Base-by-base conservation (phyloP, 2,113 vertebrate genomes). In the Cromileptes altivelis region DNA sequence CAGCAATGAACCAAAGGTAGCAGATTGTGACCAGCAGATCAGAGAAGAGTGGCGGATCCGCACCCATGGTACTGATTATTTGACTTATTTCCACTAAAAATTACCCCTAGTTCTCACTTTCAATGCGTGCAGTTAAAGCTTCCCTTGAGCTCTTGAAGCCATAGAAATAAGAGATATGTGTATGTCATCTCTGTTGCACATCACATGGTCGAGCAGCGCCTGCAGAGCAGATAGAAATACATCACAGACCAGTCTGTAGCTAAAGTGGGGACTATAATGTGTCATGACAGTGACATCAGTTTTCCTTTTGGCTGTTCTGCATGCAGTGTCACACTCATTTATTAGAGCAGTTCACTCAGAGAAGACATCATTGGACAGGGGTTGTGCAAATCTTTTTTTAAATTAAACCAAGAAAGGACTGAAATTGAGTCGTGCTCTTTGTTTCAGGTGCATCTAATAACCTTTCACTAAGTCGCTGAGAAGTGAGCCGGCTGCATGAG, bases 211-310 rank as follows among this genome's bases (percentile, higher is more conserved):
- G 45, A 81, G 50, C 37, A 58, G 70, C 9, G 18, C 70, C 75
- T 42, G 4, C 10, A 67, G 55, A 90, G 64, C 70, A 52, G 56
- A 67, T 42, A 68, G 61, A 71, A 75, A 80, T 52, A 60, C 70
- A 80, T 76, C 73, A 84, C 52, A 83, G 56, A 71, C 27, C 62
- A 55, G 27, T 73, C 81, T 78, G 84, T 30, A 68, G 50, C 74
- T 78, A 70, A 75, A 74, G 42, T 25, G 52, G 53, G 21, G 37
- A 42, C 56, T 50, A 33, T 33, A 61, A 58, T 60, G 47, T 78
- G 70, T 82, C 75, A 77, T 65, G 61, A 49, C 49, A 40, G 78
- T 70, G 70, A 85, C 75, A 87, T 81, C 61, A 58, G 75, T 81
- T 88, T 58, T 64, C 58, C 60, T 78, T 53, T 42, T 18, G 57